Percentiles rank a stretch among this genome's conserved stretches.
phyloP scores from a whole-genome alignment of 2,888 invertebrate species.

The Nemotelus pantherinus region DNA sequence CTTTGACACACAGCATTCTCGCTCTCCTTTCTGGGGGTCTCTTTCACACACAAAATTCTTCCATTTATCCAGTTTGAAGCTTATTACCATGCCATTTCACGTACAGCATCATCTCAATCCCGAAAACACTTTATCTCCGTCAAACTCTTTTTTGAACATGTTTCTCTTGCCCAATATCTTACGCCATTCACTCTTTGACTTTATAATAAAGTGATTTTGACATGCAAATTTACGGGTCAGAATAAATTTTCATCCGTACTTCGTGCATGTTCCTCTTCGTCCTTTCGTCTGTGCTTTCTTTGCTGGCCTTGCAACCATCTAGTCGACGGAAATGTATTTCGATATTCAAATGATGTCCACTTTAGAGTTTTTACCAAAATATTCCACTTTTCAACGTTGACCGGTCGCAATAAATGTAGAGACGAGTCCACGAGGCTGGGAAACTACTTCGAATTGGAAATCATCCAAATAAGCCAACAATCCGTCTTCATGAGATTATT shows the following conservation, averaged over 20 bases:
- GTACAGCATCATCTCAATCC: neutral
- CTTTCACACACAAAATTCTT: no score
- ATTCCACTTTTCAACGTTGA: neutral
- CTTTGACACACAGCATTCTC: no score
- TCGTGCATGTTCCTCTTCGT: neutral
- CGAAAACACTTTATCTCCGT: conserved; percentile 17
- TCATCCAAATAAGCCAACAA: conserved; percentile 34
- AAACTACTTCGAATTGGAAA: conserved; percentile 22
- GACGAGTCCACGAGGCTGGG: no score
- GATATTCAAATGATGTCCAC: conserved; percentile 35
- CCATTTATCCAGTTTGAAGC: no score
- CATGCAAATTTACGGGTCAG: conserved; percentile 28
- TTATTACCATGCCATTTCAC: neutral
- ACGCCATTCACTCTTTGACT: conserved; percentile 33
- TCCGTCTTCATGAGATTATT: conserved; percentile 35
- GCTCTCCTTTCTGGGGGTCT: no score
- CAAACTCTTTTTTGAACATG: neutral
- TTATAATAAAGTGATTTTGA: conserved; percentile 40
- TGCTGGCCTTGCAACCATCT: neutral
- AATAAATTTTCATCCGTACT: conserved; percentile 31
- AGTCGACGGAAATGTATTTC: conserved; percentile 10
- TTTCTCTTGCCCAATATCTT: neutral
- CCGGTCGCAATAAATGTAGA: no score
- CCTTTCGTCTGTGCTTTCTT: neutral
- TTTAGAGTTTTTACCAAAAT: neutral